A percentile compares a stretch with the other conserved stretches of the same genome.
Evolutionary conservation across 2,113 vertebrate genomes (phyloP).

Genomic region (Pyrgilauda ruficollis): DNA sequence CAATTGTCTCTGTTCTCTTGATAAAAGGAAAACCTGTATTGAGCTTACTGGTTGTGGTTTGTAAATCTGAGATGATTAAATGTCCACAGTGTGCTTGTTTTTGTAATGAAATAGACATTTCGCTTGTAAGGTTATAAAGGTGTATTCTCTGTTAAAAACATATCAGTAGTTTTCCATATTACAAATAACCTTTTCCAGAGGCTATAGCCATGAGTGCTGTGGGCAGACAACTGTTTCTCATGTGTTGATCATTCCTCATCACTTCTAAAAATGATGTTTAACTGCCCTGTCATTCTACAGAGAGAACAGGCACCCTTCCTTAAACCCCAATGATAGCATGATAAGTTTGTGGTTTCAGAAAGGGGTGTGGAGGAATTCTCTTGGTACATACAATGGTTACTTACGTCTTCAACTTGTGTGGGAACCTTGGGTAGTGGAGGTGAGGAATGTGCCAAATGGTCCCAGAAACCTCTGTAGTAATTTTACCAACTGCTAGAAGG

Average conservation of each 20-base stretch:
- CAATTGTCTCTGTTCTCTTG: not conserved
- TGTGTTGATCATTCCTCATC: not conserved
- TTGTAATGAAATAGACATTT: not conserved
- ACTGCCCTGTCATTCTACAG: not conserved
- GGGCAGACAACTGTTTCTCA: not conserved
- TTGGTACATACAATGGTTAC: not conserved
- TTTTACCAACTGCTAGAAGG: not conserved
- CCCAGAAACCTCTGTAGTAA: not conserved
- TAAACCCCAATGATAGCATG: not conserved
- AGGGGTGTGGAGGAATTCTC: not conserved
- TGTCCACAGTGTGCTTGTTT: not conserved
- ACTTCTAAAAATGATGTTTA: not conserved
- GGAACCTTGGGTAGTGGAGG: not conserved
- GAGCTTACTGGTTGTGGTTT: not conserved
- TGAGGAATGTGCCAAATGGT: not conserved
- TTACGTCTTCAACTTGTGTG: not conserved
- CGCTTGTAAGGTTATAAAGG: not conserved
- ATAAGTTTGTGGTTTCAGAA: slow-evolving; percentile 36
- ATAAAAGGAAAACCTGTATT: not conserved
- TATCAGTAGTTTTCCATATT: not conserved
- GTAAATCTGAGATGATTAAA: not conserved
- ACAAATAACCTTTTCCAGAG: not conserved
- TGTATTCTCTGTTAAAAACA: not conserved
- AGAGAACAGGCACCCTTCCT: not conserved
- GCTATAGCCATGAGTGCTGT: rapidly evolving